phyloP scores from a whole-genome alignment of 2,888 invertebrate species.

The Camponotus fellah region DNA sequence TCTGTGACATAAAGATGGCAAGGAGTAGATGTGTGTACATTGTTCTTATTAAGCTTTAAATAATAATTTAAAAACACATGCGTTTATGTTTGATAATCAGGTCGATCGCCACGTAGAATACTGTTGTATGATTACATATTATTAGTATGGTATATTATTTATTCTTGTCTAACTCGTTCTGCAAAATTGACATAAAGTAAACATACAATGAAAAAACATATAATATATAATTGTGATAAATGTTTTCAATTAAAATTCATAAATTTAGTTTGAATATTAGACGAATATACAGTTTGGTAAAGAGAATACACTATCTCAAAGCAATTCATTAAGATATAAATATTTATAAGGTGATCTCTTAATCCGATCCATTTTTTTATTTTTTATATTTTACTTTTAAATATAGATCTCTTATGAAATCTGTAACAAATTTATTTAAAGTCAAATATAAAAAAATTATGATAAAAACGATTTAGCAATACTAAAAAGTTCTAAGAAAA shows the following conservation, averaged over 20 bases:
- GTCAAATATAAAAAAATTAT: neutral
- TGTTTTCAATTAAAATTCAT: neutral
- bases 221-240: neutral
- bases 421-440: neutral
- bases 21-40: neutral
- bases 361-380: neutral
- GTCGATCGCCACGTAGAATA: conserved; percentile 1
- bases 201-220: neutral
- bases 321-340: neutral
- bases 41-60: conserved; percentile 20
- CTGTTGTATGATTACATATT: neutral
- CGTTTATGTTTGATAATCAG: conserved; percentile 28
- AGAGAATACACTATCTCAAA: neutral
- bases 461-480: conserved; percentile 41
- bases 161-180: conserved; percentile 4
- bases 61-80: conserved; percentile 23
- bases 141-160: conserved; percentile 6
- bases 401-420: neutral
- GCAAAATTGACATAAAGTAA: neutral
- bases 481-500: neutral
- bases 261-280: too few relatives aligned
- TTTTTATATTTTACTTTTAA: neutral
- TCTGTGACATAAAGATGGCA: neutral
- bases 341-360: neutral
- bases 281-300: neutral